Evolutionary conservation across 2,888 invertebrate genomes (phyloP).

Genomic region (Chaitophorus viminalis): DNA sequence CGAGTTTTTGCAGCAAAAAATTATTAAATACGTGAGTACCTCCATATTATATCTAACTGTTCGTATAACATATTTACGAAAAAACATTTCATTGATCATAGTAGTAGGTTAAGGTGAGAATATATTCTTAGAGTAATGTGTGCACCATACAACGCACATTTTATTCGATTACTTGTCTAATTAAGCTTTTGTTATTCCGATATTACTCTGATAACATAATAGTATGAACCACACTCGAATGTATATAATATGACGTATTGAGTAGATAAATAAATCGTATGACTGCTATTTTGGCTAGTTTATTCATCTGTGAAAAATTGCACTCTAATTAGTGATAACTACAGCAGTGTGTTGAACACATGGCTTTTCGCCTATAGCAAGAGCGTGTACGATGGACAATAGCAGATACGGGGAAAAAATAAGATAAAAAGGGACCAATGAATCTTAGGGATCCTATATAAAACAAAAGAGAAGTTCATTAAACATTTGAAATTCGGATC

Average conservation of each 20-base stretch:
- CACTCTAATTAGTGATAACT: neutral
- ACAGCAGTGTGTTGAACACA: neutral
- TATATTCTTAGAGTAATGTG: neutral
- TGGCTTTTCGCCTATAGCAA: neutral
- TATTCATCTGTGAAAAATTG: too few relatives aligned
- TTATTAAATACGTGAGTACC: slow-evolving; percentile 46
- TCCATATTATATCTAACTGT: neutral
- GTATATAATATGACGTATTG: too few relatives aligned
- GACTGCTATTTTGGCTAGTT: too few relatives aligned
- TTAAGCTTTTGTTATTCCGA: too few relatives aligned
- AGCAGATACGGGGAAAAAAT: neutral
- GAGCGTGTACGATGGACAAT: neutral
- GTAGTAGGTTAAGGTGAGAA: neutral
- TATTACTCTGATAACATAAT: too few relatives aligned
- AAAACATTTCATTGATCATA: too few relatives aligned
- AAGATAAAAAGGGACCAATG: neutral
- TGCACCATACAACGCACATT: too few relatives aligned
- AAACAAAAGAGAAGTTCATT: slow-evolving; percentile 48
- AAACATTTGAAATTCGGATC: slow-evolving; percentile 40
- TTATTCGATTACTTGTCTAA: too few relatives aligned
- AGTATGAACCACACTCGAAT: too few relatives aligned
- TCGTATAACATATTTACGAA: too few relatives aligned
- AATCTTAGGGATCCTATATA: neutral
- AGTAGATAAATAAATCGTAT: too few relatives aligned
- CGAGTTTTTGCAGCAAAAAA: slow-evolving; percentile 63